Percentiles rank a stretch among this genome's conserved stretches.
Evolutionary conservation across 2,113 vertebrate genomes (phyloP).

Genomic region (Protobothrops flavoviridis): DNA sequence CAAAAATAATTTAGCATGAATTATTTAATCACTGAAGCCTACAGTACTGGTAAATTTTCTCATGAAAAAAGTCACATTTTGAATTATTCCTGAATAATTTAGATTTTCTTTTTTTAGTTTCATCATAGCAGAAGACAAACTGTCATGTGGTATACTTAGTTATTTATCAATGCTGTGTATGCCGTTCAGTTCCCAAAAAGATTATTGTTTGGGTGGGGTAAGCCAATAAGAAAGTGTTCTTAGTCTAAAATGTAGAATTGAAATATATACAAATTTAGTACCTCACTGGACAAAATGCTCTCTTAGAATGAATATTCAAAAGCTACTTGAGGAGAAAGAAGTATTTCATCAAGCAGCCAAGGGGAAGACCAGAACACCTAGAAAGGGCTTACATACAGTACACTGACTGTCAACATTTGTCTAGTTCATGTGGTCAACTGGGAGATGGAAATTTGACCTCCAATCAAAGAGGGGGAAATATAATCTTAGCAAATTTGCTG

Average conservation of each 20-base stretch:
- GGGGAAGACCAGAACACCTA: background rate
- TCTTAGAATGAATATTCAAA: background rate
- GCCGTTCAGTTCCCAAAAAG: background rate
- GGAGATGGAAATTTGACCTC: no score
- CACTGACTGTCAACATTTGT: background rate
- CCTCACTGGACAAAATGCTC: background rate
- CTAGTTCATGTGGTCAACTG: background rate
- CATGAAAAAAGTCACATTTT: background rate
- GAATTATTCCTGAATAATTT: background rate
- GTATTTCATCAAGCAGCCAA: background rate
- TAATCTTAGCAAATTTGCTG: no score
- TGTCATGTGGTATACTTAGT: background rate
- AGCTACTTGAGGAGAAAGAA: background rate
- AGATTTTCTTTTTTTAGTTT: background rate
- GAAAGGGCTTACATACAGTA: background rate
- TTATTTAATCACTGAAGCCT: background rate
- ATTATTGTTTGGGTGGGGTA: rapidly evolving
- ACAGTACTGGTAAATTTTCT: background rate
- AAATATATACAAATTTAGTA: constrained; percentile 1
- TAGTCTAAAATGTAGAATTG: background rate
- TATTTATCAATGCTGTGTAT: background rate
- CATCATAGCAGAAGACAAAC: background rate
- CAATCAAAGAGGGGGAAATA: no score
- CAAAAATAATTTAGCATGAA: background rate
- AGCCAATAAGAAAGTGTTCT: constrained; percentile 12